Base-by-base conservation (phyloP, 2,113 vertebrate genomes). In the Cacatua alba region DNA sequence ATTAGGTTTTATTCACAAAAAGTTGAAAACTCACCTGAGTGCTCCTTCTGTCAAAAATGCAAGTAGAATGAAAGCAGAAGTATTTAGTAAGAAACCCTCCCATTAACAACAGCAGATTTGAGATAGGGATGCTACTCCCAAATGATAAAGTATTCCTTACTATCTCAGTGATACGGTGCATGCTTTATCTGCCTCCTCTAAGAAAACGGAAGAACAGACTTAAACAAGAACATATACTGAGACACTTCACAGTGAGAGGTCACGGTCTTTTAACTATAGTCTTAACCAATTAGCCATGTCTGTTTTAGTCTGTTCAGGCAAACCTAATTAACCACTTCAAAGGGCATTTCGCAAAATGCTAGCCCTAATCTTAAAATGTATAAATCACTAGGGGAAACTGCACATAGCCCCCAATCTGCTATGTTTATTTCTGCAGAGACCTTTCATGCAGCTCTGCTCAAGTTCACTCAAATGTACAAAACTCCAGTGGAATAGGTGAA, bases 261-360 rank as follows among this genome's bases (percentile, higher is more conserved):
- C 62, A 72, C 1, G 4, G 8, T 85, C 60, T 91, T 84, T 82
- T 16, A 57, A 35, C 44, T 76, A 17, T 60, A 79, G 89, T 76
- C 80, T 87, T 77, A 82, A 43, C 52, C 91, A 92, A 59, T 92
- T 96, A 84, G 74, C 28, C 81, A 11, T 86, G 51, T 74, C 80
- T 96, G 53, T 18, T 92, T 84, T 52, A 70, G 37, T 65, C 46
- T 76, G 29, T 71, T 92, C 82, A 79, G 77, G 69, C 55, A 92
- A 90, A 76, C 44, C 49, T 89, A 68, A 96, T 89, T 86, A 96
- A 84, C 25, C 57, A 26, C 69, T 86, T 92, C 74, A 72, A 86
- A 86, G 52, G 68, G 39, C 62, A 72, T 71, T 93, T 93, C 8
- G 9, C 62, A 92, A 89, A 95, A 82, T 71, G 83, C 52, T 82